These are phyloP conservation scores for Metopia argyrocephala DNA, from an alignment of 2,888 invertebrate genomes.

Conservation along the genomic window DNA sequence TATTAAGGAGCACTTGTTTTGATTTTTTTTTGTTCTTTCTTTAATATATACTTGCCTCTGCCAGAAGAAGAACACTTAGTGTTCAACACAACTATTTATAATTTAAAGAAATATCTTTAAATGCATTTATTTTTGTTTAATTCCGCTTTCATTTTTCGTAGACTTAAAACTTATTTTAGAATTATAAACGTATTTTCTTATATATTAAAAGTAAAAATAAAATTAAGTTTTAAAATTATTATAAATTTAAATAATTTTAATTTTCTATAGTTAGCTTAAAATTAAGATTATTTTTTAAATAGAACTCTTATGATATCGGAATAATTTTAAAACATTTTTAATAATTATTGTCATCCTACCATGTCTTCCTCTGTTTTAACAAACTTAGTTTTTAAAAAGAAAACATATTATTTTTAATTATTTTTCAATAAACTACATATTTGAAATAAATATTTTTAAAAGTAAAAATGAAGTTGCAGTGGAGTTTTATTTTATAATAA, in stretches of 20 bases:
- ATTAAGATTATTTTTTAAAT: constrained; percentile 30
- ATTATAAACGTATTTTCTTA: too few relatives aligned
- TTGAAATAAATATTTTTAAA: neutral
- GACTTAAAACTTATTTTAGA: neutral
- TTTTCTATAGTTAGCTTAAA: too few relatives aligned
- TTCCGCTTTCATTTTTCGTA: too few relatives aligned
- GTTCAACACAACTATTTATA: too few relatives aligned
- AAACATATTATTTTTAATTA: neutral
- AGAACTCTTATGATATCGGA: constrained; percentile 14
- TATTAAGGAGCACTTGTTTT: too few relatives aligned
- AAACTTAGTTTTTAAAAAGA: constrained; percentile 26
- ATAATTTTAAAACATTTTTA: constrained; percentile 15
- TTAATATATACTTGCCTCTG: constrained; percentile 14
- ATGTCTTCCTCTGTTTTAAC: constrained; percentile 62
- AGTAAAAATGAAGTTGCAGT: too few relatives aligned
- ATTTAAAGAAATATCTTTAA: neutral
- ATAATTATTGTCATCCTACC: constrained; percentile 29
- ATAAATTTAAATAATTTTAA: too few relatives aligned
- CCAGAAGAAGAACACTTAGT: constrained; percentile 63
- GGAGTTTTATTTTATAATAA: too few relatives aligned
- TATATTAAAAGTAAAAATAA: too few relatives aligned
- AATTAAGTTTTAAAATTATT: too few relatives aligned
- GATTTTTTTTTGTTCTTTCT: constrained; percentile 39
- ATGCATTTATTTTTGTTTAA: neutral
- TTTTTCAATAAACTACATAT: neutral